phyloP scores from a whole-genome alignment of 2,888 invertebrate genomes.

The Allacma fusca region DNA sequence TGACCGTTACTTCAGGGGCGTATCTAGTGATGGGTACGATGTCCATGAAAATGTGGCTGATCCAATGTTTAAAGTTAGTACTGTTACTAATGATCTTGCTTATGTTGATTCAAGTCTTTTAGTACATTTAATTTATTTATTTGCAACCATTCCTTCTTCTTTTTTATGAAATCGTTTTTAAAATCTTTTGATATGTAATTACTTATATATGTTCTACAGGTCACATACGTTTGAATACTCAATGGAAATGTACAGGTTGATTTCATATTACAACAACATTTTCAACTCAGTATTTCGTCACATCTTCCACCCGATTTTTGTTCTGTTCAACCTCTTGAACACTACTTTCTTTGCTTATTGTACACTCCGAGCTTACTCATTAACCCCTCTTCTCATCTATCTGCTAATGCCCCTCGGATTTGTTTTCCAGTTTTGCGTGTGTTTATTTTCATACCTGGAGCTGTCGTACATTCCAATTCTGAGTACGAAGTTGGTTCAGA shows the following conservation, averaged over 20 bases:
- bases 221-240: background rate
- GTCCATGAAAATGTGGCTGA: conserved; percentile 11
- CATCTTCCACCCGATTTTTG: background rate
- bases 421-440: background rate
- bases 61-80: background rate
- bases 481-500: background rate
- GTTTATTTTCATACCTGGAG: conserved; percentile 13
- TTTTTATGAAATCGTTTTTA: too few relatives aligned
- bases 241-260: background rate
- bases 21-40: conserved; percentile 3
- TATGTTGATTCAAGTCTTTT: background rate
- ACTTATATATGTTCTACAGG: too few relatives aligned
- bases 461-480: background rate
- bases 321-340: background rate
- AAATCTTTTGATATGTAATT: too few relatives aligned
- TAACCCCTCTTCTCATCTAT: background rate
- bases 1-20: background rate
- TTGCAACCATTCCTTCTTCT: background rate
- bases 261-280: background rate
- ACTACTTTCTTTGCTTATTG: conserved; percentile 3
- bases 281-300: background rate
- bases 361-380: background rate
- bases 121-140: background rate
- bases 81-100: background rate
- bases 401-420: background rate